These are phyloP conservation scores for Solenopsis fugax DNA, from an alignment of 1,140 invertebrate species.

Conservation along the genomic window DNA sequence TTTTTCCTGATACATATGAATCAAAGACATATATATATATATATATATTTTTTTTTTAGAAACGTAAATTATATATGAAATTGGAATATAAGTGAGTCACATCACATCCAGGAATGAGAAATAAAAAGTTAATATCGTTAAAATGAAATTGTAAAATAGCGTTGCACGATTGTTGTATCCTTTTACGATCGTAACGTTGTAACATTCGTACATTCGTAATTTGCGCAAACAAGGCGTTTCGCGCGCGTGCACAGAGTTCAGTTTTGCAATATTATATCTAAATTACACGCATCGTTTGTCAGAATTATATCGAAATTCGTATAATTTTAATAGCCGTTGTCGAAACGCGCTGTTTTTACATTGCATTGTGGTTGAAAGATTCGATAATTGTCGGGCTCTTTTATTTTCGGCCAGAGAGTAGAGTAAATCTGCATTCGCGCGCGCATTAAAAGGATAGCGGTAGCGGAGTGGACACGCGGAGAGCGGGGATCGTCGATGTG, in stretches of 20 bases:
- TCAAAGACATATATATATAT: too few relatives aligned
- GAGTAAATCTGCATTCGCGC: conserved; percentile 23
- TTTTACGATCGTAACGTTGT: conserved; percentile 3
- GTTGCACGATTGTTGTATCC: not conserved
- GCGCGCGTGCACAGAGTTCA: not conserved
- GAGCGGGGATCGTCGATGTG: conserved; percentile 27
- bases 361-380: conserved; percentile 6
- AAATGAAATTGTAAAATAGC: conserved; percentile 12
- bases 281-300: conserved; percentile 49
- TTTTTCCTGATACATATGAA: not conserved
- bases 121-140: conserved; percentile 8
- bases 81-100: not conserved
- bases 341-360: not conserved
- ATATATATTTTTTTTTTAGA: not conserved
- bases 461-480: too few relatives aligned
- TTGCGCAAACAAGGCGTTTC: conserved; percentile 28
- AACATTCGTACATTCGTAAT: conserved; percentile 19
- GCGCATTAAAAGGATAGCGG: conserved; percentile 12
- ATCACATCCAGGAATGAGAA: not conserved
- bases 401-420: conserved; percentile 16
- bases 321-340: conserved; percentile 46
- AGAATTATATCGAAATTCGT: conserved; percentile 46
- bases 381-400: conserved; percentile 38
- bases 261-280: conserved; percentile 53
- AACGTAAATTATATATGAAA: not conserved